phyloP scores from a whole-genome alignment of 1,140 invertebrate species.

The Lepidostoma basale region DNA sequence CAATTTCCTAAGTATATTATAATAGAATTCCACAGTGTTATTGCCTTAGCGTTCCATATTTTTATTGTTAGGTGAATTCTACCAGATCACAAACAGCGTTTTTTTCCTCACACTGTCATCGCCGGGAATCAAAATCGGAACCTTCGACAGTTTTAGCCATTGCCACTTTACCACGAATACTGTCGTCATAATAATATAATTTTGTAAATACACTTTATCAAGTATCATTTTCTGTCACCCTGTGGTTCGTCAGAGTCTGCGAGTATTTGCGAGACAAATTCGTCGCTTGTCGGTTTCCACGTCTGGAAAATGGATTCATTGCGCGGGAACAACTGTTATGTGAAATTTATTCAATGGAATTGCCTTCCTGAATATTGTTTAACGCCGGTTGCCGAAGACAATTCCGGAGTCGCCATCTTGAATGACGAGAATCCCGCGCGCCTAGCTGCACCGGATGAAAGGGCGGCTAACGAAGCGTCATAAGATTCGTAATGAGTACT shows the following conservation, averaged over 20 bases:
- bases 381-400: not conserved
- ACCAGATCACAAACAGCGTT: too few species aligned
- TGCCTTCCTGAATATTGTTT: constrained; percentile 24
- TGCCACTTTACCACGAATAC: too few species aligned
- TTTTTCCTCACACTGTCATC: too few species aligned
- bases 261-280: constrained; percentile 31
- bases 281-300: constrained; percentile 33
- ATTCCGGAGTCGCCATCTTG: not conserved
- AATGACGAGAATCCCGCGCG: not conserved
- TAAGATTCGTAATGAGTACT: too few species aligned
- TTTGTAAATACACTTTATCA: too few species aligned
- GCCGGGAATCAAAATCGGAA: too few species aligned
- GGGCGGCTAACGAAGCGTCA: not conserved
- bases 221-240: not conserved
- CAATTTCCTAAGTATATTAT: too few species aligned
- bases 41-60: too few species aligned
- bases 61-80: too few species aligned
- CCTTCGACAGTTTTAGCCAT: too few species aligned
- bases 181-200: too few species aligned
- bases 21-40: too few species aligned
- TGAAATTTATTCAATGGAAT: constrained; percentile 36
- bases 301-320: constrained; percentile 41
- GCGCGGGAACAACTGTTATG: constrained; percentile 36
- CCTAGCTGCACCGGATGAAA: not conserved
- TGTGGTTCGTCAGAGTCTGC: not conserved